Base-by-base conservation (phyloP, 1,140 invertebrate genomes). In the Achatina immaculata region DNA sequence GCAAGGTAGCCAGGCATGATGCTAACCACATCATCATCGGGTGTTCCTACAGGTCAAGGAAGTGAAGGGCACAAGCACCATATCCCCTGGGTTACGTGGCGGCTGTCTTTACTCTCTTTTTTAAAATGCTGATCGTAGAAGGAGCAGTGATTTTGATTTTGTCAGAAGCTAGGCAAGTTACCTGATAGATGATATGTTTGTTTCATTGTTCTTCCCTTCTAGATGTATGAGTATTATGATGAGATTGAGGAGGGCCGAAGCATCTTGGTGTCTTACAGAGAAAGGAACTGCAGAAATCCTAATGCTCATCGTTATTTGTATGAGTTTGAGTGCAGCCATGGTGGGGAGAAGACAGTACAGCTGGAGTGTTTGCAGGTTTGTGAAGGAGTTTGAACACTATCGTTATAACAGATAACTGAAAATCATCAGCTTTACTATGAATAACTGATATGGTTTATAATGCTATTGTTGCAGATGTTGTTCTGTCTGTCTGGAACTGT, bases 161-260 rank as follows among this genome's bases (percentile, higher is more conserved):
- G n/a, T n/a, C n/a, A n/a, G n/a, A n/a, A n/a, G n/a, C n/a, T n/a
- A n/a, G n/a, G n/a, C n/a, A n/a, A n/a, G n/a, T n/a, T n/a, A n/a
- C n/a, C n/a, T n/a, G n/a, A n/a, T n/a, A n/a, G n/a, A n/a, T n/a
- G n/a, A n/a, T n/a, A n/a, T n/a, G n/a, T n/a, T n/a, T n/a, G n/a
- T n/a, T n/a, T n/a, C n/a, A n/a, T n/a, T n/a, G n/a, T n/a, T 71
- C 43, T 42, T 43, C 11, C 51, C 45, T n/a, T 51, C 2, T 31
- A 76, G 74, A 76, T 76, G 28, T 40, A 76, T 65, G 38, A 76
- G 21, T 76, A 76, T 43, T 76, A 76, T 76, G 74, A 38, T 24
- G 40, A 73, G 28, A 34, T 34, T 28, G 71, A 62, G 3, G 74
- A 76, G 6, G 51, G 11, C 36, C 31, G 74, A 3, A 31, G 36